Evolutionary conservation across 2,113 vertebrate genomes (phyloP).

Genomic region (Rhizomys pruinosus): DNA sequence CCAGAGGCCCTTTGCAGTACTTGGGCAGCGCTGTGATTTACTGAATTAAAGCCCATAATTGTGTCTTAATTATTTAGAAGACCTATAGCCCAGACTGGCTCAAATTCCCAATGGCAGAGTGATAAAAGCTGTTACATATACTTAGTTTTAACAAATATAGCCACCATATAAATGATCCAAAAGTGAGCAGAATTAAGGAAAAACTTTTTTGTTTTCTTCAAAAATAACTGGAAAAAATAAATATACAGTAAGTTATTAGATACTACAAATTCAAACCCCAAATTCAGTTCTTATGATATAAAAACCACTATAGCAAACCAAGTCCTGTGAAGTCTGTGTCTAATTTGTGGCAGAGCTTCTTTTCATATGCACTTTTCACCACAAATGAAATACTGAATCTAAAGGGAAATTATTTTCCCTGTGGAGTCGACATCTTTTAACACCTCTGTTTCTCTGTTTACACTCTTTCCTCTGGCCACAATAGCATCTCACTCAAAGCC

Average conservation of each 20-base stretch:
- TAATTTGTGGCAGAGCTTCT: conserved; percentile 13
- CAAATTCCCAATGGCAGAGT: conserved; percentile 50
- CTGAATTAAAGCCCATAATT: not conserved
- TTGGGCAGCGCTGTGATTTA: conserved; percentile 17
- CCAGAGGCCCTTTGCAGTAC: not conserved
- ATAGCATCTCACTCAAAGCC: not conserved
- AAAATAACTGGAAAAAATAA: conserved; percentile 26
- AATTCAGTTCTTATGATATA: not conserved
- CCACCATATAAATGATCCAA: not conserved
- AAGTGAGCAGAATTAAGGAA: conserved; percentile 53
- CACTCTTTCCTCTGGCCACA: not conserved
- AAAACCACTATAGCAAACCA: not conserved
- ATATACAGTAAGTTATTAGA: conserved; percentile 24
- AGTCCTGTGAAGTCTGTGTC: not conserved
- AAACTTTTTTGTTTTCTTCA: conserved; percentile 24
- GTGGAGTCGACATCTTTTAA: not conserved
- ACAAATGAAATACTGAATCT: conserved; percentile 12
- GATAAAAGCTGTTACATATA: conserved; percentile 45
- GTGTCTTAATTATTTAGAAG: conserved; percentile 69
- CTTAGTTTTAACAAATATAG: conserved; percentile 44
- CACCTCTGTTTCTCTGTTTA: not conserved
- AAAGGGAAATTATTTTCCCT: not conserved
- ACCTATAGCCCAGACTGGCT: not conserved
- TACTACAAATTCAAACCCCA: not conserved
- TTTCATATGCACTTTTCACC: not conserved